These are phyloP conservation scores for Bursaphelenchus okinawaensis DNA, from an alignment of 2,888 invertebrate genomes.

Conservation along the genomic window DNA sequence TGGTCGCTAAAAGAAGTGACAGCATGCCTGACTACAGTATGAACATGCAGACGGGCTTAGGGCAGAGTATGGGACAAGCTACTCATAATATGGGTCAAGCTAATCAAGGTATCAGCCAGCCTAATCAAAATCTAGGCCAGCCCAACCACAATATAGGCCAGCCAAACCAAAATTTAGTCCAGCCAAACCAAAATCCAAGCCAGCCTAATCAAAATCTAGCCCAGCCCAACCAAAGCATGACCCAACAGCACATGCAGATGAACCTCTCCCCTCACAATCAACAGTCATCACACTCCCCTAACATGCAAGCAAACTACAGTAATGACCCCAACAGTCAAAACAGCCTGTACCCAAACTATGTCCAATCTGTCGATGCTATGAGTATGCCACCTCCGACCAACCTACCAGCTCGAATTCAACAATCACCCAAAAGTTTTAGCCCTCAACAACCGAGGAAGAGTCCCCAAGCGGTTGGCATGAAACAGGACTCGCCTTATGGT, in stretches of 20 bases:
- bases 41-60: no score
- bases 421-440: neutral
- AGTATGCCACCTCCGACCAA: neutral
- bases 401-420: neutral
- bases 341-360: neutral
- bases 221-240: no score
- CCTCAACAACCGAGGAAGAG: neutral
- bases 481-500: neutral
- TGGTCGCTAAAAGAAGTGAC: no score
- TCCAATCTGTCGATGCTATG: neutral
- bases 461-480: neutral
- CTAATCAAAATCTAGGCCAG: no score
- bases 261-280: neutral
- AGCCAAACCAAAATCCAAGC: no score
- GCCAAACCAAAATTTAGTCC: no score
- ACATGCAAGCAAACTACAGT: neutral
- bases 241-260: neutral
- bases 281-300: neutral
- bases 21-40: no score
- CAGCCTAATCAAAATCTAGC: no score
- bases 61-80: no score
- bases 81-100: no score
- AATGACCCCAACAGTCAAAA: neutral
- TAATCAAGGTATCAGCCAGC: no score
- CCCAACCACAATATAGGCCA: no score